These are phyloP conservation scores for Crotalus helleri DNA, from an alignment of 2,113 vertebrate genomes.

Conservation along the genomic window DNA sequence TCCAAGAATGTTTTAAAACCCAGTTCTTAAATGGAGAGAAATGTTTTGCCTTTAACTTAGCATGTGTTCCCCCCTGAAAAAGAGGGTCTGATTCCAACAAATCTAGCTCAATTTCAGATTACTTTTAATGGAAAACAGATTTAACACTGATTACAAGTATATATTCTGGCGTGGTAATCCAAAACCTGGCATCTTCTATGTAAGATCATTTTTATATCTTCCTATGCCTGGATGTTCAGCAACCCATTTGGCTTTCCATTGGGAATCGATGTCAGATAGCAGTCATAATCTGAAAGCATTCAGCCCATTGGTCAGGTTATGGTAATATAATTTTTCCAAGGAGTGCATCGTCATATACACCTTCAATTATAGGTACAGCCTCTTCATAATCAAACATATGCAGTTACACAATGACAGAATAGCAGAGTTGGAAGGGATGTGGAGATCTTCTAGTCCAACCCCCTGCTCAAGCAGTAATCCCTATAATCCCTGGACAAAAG, in stretches of 20 bases:
- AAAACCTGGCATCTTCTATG: background rate
- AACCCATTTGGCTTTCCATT: background rate
- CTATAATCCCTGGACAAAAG: background rate
- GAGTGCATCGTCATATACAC: background rate
- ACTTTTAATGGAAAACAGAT: background rate
- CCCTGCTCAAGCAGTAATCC: background rate
- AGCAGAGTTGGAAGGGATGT: background rate
- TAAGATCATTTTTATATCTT: background rate
- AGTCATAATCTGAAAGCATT: background rate
- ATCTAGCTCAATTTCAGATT: background rate
- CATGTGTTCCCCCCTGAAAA: background rate
- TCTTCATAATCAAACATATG: background rate
- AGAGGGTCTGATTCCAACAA: background rate
- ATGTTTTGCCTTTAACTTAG: background rate
- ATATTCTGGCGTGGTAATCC: background rate
- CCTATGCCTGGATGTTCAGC: background rate
- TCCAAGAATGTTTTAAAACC: background rate
- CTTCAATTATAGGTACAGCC: background rate
- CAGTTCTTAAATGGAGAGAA: background rate
- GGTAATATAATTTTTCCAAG: background rate
- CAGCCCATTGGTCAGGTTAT: background rate
- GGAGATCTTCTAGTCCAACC: background rate
- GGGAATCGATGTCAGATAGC: background rate
- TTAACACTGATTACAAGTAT: background rate
- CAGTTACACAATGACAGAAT: background rate